Conservation (phyloP, 2,797 vertebrate species). For the Sylvilagus floridanus region DNA sequence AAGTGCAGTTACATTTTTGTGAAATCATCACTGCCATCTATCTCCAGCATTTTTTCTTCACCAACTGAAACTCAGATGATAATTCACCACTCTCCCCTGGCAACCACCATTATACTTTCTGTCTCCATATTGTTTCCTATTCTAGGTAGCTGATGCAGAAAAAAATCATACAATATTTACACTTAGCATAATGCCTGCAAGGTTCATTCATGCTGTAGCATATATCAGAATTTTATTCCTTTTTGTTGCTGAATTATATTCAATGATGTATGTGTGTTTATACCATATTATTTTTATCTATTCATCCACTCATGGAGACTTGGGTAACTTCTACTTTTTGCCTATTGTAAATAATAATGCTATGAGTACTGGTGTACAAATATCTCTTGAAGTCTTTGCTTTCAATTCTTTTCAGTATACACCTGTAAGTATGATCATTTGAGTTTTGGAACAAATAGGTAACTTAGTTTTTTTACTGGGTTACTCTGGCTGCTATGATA, state of each 20-base stretch:
- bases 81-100: neutral
- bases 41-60: neutral
- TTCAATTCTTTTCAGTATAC: neutral
- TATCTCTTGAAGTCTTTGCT: neutral
- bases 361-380: neutral
- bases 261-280: neutral
- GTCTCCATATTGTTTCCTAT: neutral
- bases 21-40: neutral
- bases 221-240: neutral
- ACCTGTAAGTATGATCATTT: neutral
- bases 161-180: neutral
- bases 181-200: neutral
- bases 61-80: neutral
- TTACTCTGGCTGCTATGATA: neutral
- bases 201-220: neutral
- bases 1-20: neutral
- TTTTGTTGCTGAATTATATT: neutral
- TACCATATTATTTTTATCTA: neutral
- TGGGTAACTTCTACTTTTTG: neutral
- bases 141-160: neutral
- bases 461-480: neutral
- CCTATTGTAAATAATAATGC: neutral
- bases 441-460: neutral
- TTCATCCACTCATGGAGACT: neutral
- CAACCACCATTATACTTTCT: neutral